Evolutionary conservation across 2,113 vertebrate species (phyloP), one percentile per base, ranked within the genome.

Genomic region (Emydocephalus ijimae): DNA sequence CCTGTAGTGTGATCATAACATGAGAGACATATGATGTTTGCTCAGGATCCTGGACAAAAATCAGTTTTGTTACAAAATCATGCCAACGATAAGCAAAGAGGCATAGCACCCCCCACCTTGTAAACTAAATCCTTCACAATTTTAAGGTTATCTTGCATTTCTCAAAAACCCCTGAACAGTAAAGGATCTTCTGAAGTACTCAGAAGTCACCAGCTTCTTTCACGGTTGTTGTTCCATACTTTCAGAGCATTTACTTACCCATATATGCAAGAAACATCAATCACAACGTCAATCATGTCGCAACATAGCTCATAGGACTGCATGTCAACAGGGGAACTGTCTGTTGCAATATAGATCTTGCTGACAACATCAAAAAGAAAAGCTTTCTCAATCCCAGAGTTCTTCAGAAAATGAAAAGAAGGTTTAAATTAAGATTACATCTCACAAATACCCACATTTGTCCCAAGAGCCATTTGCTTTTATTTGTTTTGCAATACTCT

Each of bases 271-370:
- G 99, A 99, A 91, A 99, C 99, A 93, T 99, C 99, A 87, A 99
- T 99, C 94, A 99, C 99, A 95, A 99, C 99, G 92, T 99, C 99
- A 91, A 99, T 99, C 99, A 99, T 99, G 96, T 99, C 99, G 92
- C 99, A 99, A 97, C 99, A 99, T 95, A 99, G 96, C 90, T 99
- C 99, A 1, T 99, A 99, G 0, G 99, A 99, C 96, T 99, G 99
- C 99, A 99, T 99, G 97, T 99, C 99, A 94, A 99, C 99, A 20
- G 99, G 99, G 20, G 99, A 99, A 95, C 99, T 99, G 98, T 99
- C 99, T 92, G 99, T 99, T 94, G 99, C 99, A 20, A 99, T 99
- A 98, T 99, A 99, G 98, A 99, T 99, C 98, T 99, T 99, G 97
- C 99, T 99, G 98, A 99, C 99, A 95, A 99, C 99, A 34, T 99